Percentiles rank a stretch among this genome's conserved stretches.
Conservation (phyloP, 2,113 vertebrate species). For the Oxyura jamaicensis region DNA sequence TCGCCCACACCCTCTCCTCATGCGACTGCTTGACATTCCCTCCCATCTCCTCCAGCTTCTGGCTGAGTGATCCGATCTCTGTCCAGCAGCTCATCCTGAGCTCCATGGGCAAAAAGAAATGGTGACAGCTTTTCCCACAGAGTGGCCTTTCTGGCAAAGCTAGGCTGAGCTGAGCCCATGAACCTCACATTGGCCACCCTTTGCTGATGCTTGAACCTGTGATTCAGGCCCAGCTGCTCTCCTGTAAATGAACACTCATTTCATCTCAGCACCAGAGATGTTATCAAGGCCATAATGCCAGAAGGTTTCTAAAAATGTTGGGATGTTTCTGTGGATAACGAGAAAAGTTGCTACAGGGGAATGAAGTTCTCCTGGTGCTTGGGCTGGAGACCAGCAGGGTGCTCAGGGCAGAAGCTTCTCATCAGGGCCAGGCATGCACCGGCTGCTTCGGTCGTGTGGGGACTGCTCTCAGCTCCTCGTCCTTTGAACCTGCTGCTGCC, state of each 20-base stretch:
- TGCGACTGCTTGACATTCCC: background rate
- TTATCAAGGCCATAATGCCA: background rate
- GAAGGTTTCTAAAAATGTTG: background rate
- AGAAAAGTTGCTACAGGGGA: background rate
- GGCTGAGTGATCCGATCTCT: fast-evolving
- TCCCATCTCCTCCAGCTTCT: background rate
- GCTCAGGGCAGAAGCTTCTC: background rate
- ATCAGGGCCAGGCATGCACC: background rate
- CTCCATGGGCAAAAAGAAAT: background rate
- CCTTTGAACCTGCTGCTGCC: background rate
- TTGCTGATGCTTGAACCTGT: background rate
- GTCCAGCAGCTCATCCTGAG: background rate
- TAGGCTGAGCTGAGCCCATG: background rate
- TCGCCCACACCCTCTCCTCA: background rate
- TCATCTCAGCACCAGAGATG: background rate
- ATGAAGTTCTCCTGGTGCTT: background rate
- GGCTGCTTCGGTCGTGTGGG: fast-evolving
- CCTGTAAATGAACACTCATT: fast-evolving
- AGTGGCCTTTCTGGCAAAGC: fast-evolving
- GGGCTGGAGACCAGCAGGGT: background rate
- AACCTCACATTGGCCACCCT: background rate
- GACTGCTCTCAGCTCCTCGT: background rate
- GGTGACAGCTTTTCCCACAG: background rate
- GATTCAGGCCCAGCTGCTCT: background rate
- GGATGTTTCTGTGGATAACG: background rate